These are phyloP conservation scores for Geotrypetes seraphini DNA, from an alignment of 2,797 vertebrate species.

Conservation along the genomic window DNA sequence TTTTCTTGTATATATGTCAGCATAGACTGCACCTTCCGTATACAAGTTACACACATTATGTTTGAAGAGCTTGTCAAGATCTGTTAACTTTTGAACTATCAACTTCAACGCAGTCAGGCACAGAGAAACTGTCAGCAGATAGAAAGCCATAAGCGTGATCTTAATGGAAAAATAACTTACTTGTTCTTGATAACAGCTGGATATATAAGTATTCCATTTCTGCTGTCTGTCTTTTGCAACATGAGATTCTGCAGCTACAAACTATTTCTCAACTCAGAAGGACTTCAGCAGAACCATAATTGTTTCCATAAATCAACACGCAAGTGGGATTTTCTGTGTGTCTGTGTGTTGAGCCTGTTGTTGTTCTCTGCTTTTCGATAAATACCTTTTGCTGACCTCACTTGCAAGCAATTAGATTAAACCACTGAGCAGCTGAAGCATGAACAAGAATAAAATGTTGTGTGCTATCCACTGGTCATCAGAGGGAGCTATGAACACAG, in stretches of 20 bases:
- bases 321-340: conserved; percentile 66
- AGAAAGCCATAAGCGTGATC: conserved; percentile 28
- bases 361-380: conserved; percentile 78
- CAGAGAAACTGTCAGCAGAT: conserved; percentile 28
- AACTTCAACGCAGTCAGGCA: conserved; percentile 11
- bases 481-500: conserved; percentile 84
- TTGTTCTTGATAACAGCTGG: conserved; percentile 68
- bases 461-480: conserved; percentile 70
- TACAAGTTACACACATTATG: conserved; percentile 13
- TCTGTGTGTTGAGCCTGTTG: conserved; percentile 74
- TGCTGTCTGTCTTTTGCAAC: conserved; percentile 63
- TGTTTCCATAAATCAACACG: conserved; percentile 79
- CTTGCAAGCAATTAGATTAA: conserved; percentile 95
- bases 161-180: conserved; percentile 72
- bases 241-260: conserved; percentile 62
- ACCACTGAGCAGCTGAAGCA: conserved; percentile 85
- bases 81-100: conserved; percentile 12
- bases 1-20: conserved; percentile 34
- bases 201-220: conserved; percentile 59
- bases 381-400: conserved; percentile 98
- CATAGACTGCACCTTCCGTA: conserved; percentile 24
- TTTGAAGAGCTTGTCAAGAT: conserved; percentile 7
- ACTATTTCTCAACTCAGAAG: conserved; percentile 63
- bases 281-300: conserved; percentile 70
- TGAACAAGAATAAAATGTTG: conserved; percentile 54